A percentile compares a stretch with the other conserved stretches of the same genome.
Conservation (phyloP, 30 jellyfish, hydroid and myxozoan genomes). For the Haliclystus octoradiatus region DNA sequence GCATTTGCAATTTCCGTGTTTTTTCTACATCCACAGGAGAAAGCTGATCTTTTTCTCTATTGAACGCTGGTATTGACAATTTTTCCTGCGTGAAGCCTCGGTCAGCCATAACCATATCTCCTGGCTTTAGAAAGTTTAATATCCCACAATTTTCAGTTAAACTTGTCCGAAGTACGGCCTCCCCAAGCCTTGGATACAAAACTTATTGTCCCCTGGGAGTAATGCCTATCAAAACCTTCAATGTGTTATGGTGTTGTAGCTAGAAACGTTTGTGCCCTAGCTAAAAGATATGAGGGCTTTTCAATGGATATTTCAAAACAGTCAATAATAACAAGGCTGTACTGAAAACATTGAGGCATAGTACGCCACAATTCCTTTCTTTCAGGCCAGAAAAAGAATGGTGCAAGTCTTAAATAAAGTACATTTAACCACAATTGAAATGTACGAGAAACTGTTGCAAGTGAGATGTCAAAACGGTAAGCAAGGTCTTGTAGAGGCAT, state of each 20-base stretch:
- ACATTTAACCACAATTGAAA: conserved; percentile 28
- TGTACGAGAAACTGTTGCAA: conserved; percentile 26
- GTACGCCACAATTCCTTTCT: too few species aligned
- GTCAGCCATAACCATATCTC: too few species aligned
- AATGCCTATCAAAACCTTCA: conserved; percentile 31
- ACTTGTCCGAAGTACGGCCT: conserved; percentile 33
- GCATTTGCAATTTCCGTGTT: conserved; percentile 42
- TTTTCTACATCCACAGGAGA: conserved; percentile 16
- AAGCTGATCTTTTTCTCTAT: conserved; percentile 28
- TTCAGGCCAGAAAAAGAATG: conserved; percentile 17
- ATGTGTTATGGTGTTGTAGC: conserved; percentile 39
- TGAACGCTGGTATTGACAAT: conserved; percentile 29
- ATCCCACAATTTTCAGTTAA: conserved; percentile 25
- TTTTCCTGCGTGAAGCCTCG: conserved; percentile 29
- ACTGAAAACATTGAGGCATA: conserved; percentile 14
- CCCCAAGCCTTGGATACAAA: conserved; percentile 51
- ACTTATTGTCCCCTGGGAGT: conserved; percentile 31
- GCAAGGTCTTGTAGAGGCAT: conserved; percentile 29
- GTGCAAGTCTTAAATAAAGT: conserved; percentile 26
- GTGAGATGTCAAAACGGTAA: conserved; percentile 27
- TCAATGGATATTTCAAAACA: conserved; percentile 38
- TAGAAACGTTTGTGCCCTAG: conserved; percentile 49
- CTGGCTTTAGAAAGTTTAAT: too few species aligned
- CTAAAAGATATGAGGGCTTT: conserved; percentile 23
- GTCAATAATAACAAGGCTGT: conserved; percentile 17